Conservation (phyloP, 2,113 vertebrate genomes). For the Setophaga kirtlandii region DNA sequence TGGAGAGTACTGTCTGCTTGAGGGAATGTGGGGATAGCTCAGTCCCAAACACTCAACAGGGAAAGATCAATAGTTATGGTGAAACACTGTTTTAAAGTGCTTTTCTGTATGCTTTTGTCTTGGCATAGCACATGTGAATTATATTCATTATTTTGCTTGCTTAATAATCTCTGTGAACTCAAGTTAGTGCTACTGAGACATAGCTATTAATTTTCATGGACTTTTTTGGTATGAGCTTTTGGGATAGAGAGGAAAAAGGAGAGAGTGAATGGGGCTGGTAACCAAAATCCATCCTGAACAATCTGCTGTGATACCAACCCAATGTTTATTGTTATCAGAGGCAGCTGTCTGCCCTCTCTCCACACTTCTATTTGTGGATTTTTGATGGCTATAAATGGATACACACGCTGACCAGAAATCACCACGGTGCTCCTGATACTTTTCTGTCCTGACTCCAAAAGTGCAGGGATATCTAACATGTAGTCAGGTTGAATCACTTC, state of each 20-base stretch:
- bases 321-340: conserved; percentile 81
- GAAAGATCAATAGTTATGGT: not conserved
- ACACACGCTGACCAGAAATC: conserved; percentile 77
- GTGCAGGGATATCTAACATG: conserved; percentile 69
- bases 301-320: conserved; percentile 51
- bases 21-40: not conserved
- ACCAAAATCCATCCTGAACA: conserved; percentile 32
- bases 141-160: not conserved
- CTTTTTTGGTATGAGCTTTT: not conserved
- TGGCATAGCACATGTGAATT: not conserved
- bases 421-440: conserved; percentile 74
- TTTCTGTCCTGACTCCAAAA: conserved; percentile 68
- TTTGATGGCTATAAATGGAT: conserved; percentile 94
- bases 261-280: not conserved
- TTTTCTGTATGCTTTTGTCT: not conserved
- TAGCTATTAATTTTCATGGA: not conserved
- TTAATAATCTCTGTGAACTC: not conserved
- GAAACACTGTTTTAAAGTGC: not conserved
- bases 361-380: conserved; percentile 87
- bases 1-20: not conserved
- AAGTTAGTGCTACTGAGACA: not conserved
- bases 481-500: conserved; percentile 61
- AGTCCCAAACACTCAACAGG: not conserved
- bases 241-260: not conserved
- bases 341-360: conserved; percentile 79